Evolutionary conservation across 2,113 vertebrate genomes (phyloP).

Genomic region (Scatophagus argus): DNA sequence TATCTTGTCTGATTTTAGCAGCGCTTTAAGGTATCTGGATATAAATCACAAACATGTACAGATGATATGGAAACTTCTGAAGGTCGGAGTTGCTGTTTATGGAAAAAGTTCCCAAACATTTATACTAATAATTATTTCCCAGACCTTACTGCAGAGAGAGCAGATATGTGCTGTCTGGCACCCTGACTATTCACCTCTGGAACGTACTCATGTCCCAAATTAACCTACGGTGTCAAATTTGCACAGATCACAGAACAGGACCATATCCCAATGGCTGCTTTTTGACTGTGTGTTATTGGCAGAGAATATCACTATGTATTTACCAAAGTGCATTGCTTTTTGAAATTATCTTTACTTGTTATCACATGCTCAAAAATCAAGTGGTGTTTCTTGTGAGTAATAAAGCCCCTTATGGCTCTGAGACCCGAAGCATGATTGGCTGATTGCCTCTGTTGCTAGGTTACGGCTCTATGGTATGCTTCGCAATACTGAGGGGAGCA

Average conservation of each 20-base stretch:
- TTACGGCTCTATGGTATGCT: conserved; percentile 55
- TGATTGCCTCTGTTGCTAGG: conserved; percentile 78
- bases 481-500: not conserved
- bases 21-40: too few species aligned
- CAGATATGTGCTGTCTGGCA: not conserved
- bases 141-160: conserved; percentile 4
- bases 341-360: conserved; percentile 25
- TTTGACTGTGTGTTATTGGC: not conserved
- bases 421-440: conserved; percentile 55
- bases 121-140: not conserved
- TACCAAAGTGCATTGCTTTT: not conserved
- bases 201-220: not conserved
- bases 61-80: not conserved
- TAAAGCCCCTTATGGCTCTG: conserved; percentile 57
- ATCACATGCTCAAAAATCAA: conserved; percentile 44
- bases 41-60: not conserved
- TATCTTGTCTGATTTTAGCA: not conserved
- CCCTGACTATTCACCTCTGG: not conserved
- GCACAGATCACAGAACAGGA: conserved; percentile 6
- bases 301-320: not conserved
- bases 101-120: conserved; percentile 44
- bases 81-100: conserved; percentile 39
- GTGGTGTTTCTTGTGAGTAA: conserved; percentile 39
- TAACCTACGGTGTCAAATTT: conserved; percentile 5
- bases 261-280: not conserved